Conservation (phyloP, 1,140 invertebrate species). For the Sminthurides bifidus region DNA sequence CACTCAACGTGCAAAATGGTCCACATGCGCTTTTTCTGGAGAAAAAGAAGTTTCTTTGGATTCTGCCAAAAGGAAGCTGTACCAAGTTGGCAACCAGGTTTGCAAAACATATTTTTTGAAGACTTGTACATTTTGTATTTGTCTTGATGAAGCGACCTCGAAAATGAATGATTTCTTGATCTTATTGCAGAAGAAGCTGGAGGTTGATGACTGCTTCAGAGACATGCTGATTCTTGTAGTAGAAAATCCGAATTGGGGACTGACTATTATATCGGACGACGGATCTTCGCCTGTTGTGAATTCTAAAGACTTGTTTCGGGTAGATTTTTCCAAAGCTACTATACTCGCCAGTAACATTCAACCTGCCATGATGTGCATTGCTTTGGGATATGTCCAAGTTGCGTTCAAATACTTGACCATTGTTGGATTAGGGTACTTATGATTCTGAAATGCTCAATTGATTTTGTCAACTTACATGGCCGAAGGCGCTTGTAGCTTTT, state of each 20-base stretch:
- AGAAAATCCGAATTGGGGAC: slow-evolving; percentile 21
- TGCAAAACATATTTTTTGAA: not conserved
- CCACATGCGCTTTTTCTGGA: slow-evolving; percentile 4
- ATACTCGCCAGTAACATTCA: slow-evolving; percentile 8
- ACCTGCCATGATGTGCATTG: slow-evolving; percentile 4
- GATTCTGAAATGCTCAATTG: slow-evolving; percentile 3
- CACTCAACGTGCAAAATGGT: slow-evolving; percentile 9
- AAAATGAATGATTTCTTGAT: not conserved
- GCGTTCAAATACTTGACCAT: not conserved
- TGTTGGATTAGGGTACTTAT: slow-evolving; percentile 1
- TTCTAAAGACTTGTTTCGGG: slow-evolving; percentile 1
- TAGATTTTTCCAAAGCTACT: not conserved
- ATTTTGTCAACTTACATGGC: slow-evolving; percentile 2
- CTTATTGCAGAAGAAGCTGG: slow-evolving; percentile 13
- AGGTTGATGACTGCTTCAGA: slow-evolving; percentile 17
- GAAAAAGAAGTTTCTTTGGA: slow-evolving; percentile 15
- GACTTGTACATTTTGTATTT: not conserved
- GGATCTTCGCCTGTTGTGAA: not conserved
- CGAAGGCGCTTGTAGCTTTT: not conserved
- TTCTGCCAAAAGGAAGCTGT: slow-evolving; percentile 16
- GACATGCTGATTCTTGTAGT: slow-evolving; percentile 15
- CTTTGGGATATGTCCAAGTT: not conserved
- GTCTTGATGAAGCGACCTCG: not conserved
- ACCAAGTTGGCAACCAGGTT: slow-evolving; percentile 16
- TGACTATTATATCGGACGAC: slow-evolving; percentile 7